phyloP scores from a whole-genome alignment of 2,113 vertebrate species.

The Lasiurus borealis region DNA sequence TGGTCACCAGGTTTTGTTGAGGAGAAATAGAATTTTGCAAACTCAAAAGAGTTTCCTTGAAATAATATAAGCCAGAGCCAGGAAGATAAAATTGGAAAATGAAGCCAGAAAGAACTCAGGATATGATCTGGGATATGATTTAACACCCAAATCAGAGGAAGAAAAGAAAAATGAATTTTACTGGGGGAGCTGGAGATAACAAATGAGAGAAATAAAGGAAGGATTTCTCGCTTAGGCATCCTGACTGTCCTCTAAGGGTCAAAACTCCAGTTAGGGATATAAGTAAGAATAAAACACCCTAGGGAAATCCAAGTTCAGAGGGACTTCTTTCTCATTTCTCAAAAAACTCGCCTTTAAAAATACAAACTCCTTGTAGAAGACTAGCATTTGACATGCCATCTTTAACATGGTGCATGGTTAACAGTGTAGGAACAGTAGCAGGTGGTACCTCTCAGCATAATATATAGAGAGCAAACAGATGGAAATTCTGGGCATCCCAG shows the following conservation, averaged over 20 bases:
- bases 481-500: background rate
- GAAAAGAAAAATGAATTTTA: background rate
- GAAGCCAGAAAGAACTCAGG: conserved; percentile 15
- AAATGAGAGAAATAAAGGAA: too few relatives aligned
- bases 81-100: background rate
- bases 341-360: background rate
- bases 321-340: background rate
- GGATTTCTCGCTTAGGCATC: background rate
- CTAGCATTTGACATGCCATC: background rate
- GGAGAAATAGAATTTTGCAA: conserved; percentile 7
- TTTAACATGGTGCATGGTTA: background rate
- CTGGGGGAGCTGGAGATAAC: too few relatives aligned
- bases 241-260: background rate
- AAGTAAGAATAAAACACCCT: background rate
- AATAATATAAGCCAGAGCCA: background rate
- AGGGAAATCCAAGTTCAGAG: background rate
- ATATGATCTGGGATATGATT: background rate
- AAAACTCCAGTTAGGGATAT: background rate
- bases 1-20: background rate
- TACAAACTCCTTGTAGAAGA: background rate
- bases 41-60: conserved; percentile 21
- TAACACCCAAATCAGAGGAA: background rate
- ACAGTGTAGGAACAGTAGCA: background rate
- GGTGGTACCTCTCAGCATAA: background rate
- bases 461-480: background rate